Evolutionary conservation across 2,888 invertebrate genomes (phyloP).

Genomic region (Mechanitis messenoides): DNA sequence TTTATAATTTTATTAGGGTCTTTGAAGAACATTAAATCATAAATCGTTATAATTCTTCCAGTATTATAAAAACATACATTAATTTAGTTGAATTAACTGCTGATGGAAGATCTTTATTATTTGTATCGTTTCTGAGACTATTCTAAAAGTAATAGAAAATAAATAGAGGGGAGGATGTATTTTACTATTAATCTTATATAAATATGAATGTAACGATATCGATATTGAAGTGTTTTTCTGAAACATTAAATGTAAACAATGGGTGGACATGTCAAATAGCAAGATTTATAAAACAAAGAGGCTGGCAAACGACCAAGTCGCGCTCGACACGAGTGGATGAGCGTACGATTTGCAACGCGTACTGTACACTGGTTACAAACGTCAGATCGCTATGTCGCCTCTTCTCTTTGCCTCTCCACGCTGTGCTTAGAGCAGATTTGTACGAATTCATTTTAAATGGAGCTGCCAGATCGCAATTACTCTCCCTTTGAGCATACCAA

Average conservation of each 20-base stretch:
- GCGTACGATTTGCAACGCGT: constrained; percentile 53
- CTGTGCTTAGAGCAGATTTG: constrained; percentile 60
- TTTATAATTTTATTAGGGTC: constrained; percentile 71
- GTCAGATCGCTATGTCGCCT: constrained; percentile 34
- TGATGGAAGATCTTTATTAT: no score
- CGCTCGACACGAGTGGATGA: constrained; percentile 64
- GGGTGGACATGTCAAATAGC: constrained; percentile 69
- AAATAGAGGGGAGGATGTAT: no score
- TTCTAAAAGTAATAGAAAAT: no score
- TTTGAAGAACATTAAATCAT: constrained; percentile 44
- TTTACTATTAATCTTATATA: no score
- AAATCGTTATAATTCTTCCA: constrained; percentile 22
- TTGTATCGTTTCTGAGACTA: no score
- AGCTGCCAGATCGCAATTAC: constrained; percentile 71
- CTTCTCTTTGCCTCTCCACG: constrained; percentile 36
- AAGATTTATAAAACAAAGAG: constrained; percentile 68
- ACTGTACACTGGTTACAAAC: constrained; percentile 36
- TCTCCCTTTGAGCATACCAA: constrained; percentile 69
- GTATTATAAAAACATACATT: background rate
- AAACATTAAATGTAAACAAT: constrained; percentile 71
- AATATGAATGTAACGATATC: background rate
- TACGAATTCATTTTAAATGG: constrained; percentile 71
- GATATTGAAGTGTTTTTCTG: constrained; percentile 60
- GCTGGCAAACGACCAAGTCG: constrained; percentile 70
- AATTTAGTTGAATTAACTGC: background rate